Evolutionary conservation across 2,113 vertebrate species (phyloP), one percentile per base, ranked within the genome.

Genomic region (Urocolius indicus): DNA sequence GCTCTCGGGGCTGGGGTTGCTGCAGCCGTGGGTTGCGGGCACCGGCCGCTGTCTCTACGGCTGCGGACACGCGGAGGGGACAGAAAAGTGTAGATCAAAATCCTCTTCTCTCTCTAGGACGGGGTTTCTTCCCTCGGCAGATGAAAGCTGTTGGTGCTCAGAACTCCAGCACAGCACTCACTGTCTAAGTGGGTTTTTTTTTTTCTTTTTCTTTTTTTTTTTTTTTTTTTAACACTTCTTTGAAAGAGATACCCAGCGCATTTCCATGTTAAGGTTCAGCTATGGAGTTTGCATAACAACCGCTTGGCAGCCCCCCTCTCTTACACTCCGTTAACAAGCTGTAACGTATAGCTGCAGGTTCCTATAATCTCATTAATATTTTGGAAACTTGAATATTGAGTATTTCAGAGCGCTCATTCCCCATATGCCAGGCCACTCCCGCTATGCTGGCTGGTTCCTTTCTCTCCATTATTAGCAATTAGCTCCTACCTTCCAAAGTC

Each of bases 321-420:
- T 88, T 78, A 54, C 96, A 96, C 97, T 96, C 98, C 98, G 98
- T 98, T 98, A 98, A 97, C 98, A 98, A 98, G 98, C 98, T 98
- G 98, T 96, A 98, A 97, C 98, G 78, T 97, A 98, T 96, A 98
- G 98, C 98, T 98, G 98, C 98, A 98, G 98, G 98, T 98, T 98
- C 97, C 98, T 98, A 95, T 98, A 98, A 98, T 98, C 98, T 98
- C 98, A 98, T 98, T 98, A 98, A 98, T 98, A 98, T 98, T 98
- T 98, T 98, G 98, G 98, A 98, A 98, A 97, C 96, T 97, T 98
- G 98, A 98, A 98, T 98, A 98, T 98, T 98, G 98, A 98, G 98
- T 97, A 97, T 98, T 97, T 97, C 97, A 97, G 96, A 95, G 97
- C 58, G 95, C 98, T 98, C 98, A 98, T 98, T 98, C 95, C 97